Evolutionary conservation across 2,888 invertebrate species (phyloP).

Genomic region (Limenitis camilla): DNA sequence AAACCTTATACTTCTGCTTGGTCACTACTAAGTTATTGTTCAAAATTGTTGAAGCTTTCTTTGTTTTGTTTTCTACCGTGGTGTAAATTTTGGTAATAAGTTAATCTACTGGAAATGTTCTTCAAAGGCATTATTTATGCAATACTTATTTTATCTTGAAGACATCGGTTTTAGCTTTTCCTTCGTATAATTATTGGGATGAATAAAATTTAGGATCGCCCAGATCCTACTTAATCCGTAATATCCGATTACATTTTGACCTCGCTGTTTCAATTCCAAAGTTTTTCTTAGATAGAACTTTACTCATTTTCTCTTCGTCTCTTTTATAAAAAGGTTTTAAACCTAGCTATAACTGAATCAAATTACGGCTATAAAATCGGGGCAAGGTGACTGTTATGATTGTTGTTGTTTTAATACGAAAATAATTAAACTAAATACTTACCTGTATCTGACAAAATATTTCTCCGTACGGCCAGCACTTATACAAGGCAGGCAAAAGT

Average conservation of each 20-base stretch:
- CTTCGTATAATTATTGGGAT: too few species aligned
- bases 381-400: too few species aligned
- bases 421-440: slow-evolving; percentile 16
- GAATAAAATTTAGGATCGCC: neutral
- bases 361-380: slow-evolving; percentile 30
- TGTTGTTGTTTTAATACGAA: too few species aligned
- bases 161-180: too few species aligned
- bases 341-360: slow-evolving; percentile 56
- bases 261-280: slow-evolving; percentile 47
- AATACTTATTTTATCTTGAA: too few species aligned
- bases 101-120: too few species aligned
- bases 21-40: slow-evolving; percentile 37
- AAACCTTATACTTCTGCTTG: slow-evolving; percentile 41
- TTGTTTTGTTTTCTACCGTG: too few species aligned
- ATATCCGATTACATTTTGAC: slow-evolving; percentile 53
- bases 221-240: slow-evolving; percentile 33
- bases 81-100: too few species aligned
- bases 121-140: too few species aligned
- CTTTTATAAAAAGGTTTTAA: slow-evolving; percentile 57
- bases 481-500: slow-evolving; percentile 86
- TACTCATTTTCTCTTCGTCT: slow-evolving; percentile 64
- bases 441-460: slow-evolving; percentile 94
- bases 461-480: slow-evolving; percentile 94
- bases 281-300: slow-evolving; percentile 56
- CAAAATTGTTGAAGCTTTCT: neutral